These are phyloP conservation scores for Mallateleia sp. DNA, from an alignment of 2,888 invertebrate genomes.

Conservation along the genomic window DNA sequence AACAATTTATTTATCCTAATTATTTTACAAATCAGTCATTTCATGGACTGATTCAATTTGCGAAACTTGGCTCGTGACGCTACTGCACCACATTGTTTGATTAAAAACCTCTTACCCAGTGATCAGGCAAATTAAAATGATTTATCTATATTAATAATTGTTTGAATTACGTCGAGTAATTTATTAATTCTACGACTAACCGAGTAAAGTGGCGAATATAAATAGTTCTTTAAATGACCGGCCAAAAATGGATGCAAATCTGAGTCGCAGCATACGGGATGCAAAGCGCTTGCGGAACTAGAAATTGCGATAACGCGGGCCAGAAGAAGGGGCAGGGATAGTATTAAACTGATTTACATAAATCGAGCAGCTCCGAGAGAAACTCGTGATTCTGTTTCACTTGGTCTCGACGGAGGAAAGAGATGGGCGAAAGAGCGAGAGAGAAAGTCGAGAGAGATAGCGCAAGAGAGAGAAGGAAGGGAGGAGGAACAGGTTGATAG, in stretches of 20 bases:
- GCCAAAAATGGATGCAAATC: constrained; percentile 84
- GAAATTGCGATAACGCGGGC: constrained; percentile 84
- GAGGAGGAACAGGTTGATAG: constrained; percentile 72
- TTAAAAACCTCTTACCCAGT: no score
- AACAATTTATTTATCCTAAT: no score
- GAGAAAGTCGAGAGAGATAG: constrained; percentile 16
- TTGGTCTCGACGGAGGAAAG: constrained; percentile 62
- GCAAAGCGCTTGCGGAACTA: constrained; percentile 78
- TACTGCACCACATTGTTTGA: no score
- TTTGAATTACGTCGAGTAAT: constrained; percentile 35
- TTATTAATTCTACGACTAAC: constrained; percentile 59
- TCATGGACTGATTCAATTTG: no score
- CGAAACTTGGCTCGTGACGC: no score
- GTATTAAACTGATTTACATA: constrained; percentile 86
- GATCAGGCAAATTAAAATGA: no score
- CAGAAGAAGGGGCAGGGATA: constrained; percentile 80
- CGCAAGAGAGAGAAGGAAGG: constrained; percentile 30
- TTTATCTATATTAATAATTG: no score
- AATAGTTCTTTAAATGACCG: constrained; percentile 81
- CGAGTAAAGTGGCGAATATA: constrained; percentile 67
- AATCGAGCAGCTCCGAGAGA: constrained; percentile 80
- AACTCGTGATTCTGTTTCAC: constrained; percentile 77
- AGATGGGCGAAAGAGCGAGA: constrained; percentile 31
- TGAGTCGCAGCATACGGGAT: constrained; percentile 77
- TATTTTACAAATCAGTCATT: no score